Percentiles rank a stretch among this genome's conserved stretches.
These are phyloP conservation scores for Chaetophractus vellerosus DNA, from an alignment of 2,797 vertebrate species.

Conservation along the genomic window DNA sequence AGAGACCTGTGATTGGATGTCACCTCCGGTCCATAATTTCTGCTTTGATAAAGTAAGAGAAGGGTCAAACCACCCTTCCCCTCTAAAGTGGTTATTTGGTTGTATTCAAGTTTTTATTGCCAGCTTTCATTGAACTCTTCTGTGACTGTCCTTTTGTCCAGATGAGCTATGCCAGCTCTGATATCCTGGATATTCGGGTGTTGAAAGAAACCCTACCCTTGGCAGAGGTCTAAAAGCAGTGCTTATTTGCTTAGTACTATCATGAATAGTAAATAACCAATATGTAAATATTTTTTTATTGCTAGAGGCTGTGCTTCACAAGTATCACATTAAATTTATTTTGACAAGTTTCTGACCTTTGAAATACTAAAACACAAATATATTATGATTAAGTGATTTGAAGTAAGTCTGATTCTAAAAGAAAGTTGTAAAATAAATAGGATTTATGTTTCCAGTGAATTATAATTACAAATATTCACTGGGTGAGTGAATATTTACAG, in stretches of 20 bases:
- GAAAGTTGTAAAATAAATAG: constrained; percentile 34
- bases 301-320: background rate
- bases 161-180: background rate
- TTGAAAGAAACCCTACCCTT: background rate
- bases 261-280: background rate
- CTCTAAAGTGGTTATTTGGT: background rate
- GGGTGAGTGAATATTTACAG: background rate
- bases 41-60: background rate
- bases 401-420: constrained; percentile 40
- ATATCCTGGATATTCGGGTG: constrained; percentile 2
- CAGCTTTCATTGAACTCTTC: no score
- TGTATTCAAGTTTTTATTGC: background rate
- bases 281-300: background rate
- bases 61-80: background rate
- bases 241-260: background rate
- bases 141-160: background rate
- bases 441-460: constrained; percentile 9
- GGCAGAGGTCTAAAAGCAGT: background rate
- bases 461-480: background rate
- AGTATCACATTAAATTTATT: background rate
- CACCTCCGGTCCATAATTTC: background rate
- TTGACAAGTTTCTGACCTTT: background rate
- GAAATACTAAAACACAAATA: background rate
- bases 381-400: constrained; percentile 8
- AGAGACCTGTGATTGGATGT: background rate